These are phyloP conservation scores for Pipra filicauda DNA, from an alignment of 2,113 vertebrate species.

Conservation along the genomic window DNA sequence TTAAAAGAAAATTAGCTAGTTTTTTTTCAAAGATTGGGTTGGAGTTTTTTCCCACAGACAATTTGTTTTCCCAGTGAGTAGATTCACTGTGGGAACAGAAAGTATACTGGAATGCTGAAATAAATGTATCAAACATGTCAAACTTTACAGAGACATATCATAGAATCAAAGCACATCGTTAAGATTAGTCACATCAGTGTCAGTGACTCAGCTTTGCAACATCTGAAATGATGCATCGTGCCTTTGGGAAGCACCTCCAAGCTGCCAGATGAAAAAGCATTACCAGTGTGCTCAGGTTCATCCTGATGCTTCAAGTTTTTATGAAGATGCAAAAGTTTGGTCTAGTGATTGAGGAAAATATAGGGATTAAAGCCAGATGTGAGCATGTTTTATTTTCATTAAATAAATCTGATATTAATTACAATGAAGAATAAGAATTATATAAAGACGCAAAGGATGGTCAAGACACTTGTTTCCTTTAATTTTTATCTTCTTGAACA, in stretches of 20 bases:
- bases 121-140: neutral
- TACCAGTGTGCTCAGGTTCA: neutral
- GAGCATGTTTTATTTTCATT: neutral
- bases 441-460: neutral
- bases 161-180: neutral
- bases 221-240: neutral
- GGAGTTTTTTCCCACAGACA: neutral
- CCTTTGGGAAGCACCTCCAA: neutral
- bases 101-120: neutral
- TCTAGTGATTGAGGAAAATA: neutral
- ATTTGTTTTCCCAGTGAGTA: neutral
- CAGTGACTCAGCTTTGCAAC: constrained; percentile 29
- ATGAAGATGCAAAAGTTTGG: neutral
- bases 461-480: neutral
- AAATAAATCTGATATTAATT: neutral
- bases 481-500: neutral
- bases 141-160: neutral
- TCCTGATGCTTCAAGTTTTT: neutral
- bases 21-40: neutral
- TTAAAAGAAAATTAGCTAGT: neutral
- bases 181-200: constrained; percentile 25
- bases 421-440: neutral
- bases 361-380: neutral
- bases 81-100: neutral
- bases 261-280: neutral